phyloP scores from a whole-genome alignment of 2,797 vertebrate genomes.

The Saxicola maurus region DNA sequence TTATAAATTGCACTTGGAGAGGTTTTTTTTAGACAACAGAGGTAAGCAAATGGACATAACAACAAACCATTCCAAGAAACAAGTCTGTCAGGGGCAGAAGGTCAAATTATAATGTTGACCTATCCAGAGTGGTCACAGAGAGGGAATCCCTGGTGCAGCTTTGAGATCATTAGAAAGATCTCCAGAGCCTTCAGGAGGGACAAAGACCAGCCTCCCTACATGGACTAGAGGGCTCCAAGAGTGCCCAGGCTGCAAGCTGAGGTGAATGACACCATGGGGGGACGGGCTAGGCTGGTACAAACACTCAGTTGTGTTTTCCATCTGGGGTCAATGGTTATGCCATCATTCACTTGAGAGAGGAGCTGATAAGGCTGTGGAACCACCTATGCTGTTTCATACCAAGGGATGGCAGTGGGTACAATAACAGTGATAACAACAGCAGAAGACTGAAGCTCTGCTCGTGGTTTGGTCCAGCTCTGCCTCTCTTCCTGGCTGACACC shows the following conservation, averaged over 20 bases:
- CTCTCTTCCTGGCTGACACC: background rate
- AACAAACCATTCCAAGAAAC: background rate
- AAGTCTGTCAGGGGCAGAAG: background rate
- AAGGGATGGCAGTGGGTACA: background rate
- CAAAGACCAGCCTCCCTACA: background rate
- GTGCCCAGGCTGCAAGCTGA: background rate
- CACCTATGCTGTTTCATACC: background rate
- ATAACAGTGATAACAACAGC: background rate
- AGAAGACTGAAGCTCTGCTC: background rate
- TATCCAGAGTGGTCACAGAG: background rate
- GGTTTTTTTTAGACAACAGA: background rate
- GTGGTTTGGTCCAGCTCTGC: background rate
- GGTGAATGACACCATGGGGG: background rate
- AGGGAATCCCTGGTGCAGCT: background rate
- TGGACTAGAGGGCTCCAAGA: background rate
- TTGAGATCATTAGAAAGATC: background rate
- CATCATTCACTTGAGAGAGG: background rate
- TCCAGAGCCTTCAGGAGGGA: background rate
- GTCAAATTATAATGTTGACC: background rate
- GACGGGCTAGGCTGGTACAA: background rate
- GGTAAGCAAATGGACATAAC: background rate
- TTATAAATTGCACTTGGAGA: background rate
- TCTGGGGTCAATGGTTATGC: background rate
- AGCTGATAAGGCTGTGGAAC: background rate
- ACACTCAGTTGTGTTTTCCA: background rate